Evolutionary conservation across 2,888 invertebrate genomes (phyloP).

Genomic region (Eupithecia abbreviata): DNA sequence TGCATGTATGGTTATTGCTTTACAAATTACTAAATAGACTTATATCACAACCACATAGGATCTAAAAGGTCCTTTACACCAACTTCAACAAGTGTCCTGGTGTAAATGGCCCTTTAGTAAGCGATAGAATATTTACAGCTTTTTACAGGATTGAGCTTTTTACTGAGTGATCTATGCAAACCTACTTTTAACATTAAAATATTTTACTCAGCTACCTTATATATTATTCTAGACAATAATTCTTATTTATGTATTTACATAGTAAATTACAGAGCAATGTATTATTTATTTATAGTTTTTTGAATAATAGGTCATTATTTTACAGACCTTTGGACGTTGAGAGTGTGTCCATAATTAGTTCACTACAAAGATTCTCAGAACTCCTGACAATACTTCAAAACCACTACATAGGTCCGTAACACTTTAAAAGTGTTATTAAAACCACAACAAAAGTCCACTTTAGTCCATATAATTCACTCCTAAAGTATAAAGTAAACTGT

Average conservation of each 20-base stretch:
- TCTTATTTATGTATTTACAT: not conserved
- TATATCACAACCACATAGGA: slow-evolving; percentile 63
- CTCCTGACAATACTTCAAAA: not conserved
- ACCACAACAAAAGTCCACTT: not conserved
- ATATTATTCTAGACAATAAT: not conserved
- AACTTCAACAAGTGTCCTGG: not conserved
- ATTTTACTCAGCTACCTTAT: not conserved
- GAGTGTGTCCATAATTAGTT: not conserved
- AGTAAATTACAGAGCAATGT: not conserved
- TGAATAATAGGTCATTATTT: not conserved
- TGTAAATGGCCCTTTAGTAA: slow-evolving; percentile 14
- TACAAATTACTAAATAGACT: slow-evolving; percentile 32
- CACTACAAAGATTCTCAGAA: not conserved
- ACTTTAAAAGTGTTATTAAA: not conserved
- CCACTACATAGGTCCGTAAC: not conserved
- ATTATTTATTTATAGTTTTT: not conserved
- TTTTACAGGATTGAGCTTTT: slow-evolving; percentile 24
- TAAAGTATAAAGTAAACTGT: not conserved
- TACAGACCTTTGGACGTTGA: not conserved
- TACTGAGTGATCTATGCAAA: not conserved
- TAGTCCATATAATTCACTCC: not conserved
- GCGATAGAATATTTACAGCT: slow-evolving; percentile 29
- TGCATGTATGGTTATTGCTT: slow-evolving; percentile 10
- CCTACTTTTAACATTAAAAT: not conserved
- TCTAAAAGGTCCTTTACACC: slow-evolving; percentile 16